These are phyloP conservation scores for Pantala flavescens DNA, from an alignment of 1,140 invertebrate species.

Conservation along the genomic window DNA sequence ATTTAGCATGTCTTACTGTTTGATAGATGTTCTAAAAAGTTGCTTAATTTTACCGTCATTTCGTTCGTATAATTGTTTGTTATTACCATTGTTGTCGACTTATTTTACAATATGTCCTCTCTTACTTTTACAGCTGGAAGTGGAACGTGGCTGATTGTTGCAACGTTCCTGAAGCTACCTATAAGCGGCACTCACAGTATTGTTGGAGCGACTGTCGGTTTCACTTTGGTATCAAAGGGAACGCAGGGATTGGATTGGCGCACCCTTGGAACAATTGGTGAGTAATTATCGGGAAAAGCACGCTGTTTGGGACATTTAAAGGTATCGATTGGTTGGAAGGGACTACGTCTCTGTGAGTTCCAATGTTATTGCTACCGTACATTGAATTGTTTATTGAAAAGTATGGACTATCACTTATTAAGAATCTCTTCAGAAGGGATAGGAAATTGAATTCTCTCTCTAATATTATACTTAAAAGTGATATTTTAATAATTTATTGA, in stretches of 20 bases:
- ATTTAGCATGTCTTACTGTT: too few species aligned
- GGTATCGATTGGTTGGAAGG: too few species aligned
- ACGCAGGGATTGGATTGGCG: slow-evolving; percentile 56
- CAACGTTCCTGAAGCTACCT: slow-evolving; percentile 88
- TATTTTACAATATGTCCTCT: slow-evolving; percentile 2
- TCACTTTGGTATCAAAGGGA: slow-evolving; percentile 86
- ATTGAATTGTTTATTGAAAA: too few species aligned
- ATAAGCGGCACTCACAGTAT: slow-evolving; percentile 98
- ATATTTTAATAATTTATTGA: too few species aligned
- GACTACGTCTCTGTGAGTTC: too few species aligned
- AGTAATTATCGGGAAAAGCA: neutral
- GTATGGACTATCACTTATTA: too few species aligned
- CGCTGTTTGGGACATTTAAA: too few species aligned
- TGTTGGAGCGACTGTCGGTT: slow-evolving; percentile 94
- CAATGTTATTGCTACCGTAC: too few species aligned
- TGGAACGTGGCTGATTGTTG: slow-evolving; percentile 85
- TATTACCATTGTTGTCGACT: neutral
- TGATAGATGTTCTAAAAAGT: too few species aligned
- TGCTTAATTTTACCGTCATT: neutral
- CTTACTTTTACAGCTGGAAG: slow-evolving; percentile 53
- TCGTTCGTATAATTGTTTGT: neutral
- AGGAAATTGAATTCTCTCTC: too few species aligned
- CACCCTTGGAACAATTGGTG: slow-evolving; percentile 48
- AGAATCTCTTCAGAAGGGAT: too few species aligned
- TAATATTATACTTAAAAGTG: too few species aligned